Conservation (phyloP, 2,888 invertebrate species). For the Stictocephala bisonia region DNA sequence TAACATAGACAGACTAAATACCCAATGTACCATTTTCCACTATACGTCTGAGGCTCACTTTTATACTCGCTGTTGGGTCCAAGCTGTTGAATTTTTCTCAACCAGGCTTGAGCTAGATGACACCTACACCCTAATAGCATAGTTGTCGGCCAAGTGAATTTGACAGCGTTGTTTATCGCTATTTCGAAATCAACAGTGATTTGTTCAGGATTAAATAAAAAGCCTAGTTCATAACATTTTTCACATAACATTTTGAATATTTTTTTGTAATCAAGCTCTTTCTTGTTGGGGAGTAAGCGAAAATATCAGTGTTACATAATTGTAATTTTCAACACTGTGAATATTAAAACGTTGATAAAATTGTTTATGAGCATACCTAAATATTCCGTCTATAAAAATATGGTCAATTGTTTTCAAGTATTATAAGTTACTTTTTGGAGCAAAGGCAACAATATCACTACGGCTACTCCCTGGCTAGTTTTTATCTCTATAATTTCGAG, state of each 20-base stretch:
- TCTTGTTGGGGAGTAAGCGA: neutral
- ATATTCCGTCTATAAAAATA: conserved; percentile 1
- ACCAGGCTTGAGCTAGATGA: conserved; percentile 20
- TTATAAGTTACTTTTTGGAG: neutral
- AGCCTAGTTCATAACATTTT: neutral
- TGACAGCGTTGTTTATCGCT: neutral
- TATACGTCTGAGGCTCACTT: too few species aligned
- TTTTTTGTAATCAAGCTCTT: neutral
- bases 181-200: conserved; percentile 7
- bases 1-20: too few species aligned
- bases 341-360: conserved; percentile 5
- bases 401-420: conserved; percentile 3
- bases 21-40: too few species aligned
- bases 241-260: conserved; percentile 9
- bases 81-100: conserved; percentile 13
- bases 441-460: neutral
- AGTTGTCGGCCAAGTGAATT: conserved; percentile 17
- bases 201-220: neutral
- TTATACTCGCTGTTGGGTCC: too few species aligned
- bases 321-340: conserved; percentile 33
- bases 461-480: conserved; percentile 13
- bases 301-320: conserved; percentile 10
- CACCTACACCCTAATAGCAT: neutral
- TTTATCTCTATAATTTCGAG: conserved; percentile 7
- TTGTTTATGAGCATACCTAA: conserved; percentile 1